Conservation (phyloP, 2,113 vertebrate genomes). For the Sander lucioperca region DNA sequence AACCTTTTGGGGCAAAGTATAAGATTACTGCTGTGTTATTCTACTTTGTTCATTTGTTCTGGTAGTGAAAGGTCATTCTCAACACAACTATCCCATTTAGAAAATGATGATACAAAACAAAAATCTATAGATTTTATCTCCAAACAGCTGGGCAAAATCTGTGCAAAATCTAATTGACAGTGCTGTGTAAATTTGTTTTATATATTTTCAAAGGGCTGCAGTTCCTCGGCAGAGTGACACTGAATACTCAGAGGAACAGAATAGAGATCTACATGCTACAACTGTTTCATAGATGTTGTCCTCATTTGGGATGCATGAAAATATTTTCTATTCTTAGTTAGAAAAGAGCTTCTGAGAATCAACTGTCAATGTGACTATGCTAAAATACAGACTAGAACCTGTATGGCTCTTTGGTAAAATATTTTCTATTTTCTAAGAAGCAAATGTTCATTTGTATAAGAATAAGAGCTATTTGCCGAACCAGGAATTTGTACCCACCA, state of each 20-base stretch:
- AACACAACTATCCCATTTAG: slow-evolving; percentile 54
- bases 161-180: slow-evolving; percentile 65
- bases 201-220: slow-evolving; percentile 67
- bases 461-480: slow-evolving; percentile 20
- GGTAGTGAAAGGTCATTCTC: slow-evolving; percentile 61
- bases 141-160: slow-evolving; percentile 49
- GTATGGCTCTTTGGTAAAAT: slow-evolving; percentile 5
- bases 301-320: slow-evolving; percentile 64
- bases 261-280: slow-evolving; percentile 55
- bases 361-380: slow-evolving; percentile 33
- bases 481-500: neutral
- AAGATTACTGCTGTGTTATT: slow-evolving; percentile 41
- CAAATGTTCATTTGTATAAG: slow-evolving; percentile 1
- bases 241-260: slow-evolving; percentile 62
- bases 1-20: slow-evolving; percentile 39
- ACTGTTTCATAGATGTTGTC: slow-evolving; percentile 54
- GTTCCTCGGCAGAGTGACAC: slow-evolving; percentile 61
- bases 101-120: slow-evolving; percentile 45
- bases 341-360: slow-evolving; percentile 38
- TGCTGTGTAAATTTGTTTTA: slow-evolving; percentile 73
- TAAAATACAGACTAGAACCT: slow-evolving; percentile 22
- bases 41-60: slow-evolving; percentile 59
- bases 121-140: slow-evolving; percentile 43
- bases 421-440: slow-evolving; percentile 12
- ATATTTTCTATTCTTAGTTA: slow-evolving; percentile 56